Percentiles rank a stretch among this genome's conserved stretches.
These are phyloP conservation scores for Trogon melanurus DNA, from an alignment of 2,113 vertebrate species.

Conservation along the genomic window DNA sequence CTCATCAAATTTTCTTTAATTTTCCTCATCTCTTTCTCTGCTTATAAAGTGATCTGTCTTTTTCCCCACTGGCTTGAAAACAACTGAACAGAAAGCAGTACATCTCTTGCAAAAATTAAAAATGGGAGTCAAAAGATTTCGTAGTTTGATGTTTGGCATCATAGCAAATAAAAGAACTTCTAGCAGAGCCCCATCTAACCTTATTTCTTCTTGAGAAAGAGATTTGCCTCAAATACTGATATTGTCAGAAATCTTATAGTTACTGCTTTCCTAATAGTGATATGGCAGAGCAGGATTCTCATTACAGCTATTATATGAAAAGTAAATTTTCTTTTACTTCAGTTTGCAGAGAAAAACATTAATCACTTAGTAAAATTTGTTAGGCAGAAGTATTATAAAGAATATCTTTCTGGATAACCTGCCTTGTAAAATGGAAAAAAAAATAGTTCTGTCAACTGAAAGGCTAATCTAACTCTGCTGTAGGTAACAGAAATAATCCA, in stretches of 20 bases:
- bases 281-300: background rate
- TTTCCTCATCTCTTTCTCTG: background rate
- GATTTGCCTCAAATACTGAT: background rate
- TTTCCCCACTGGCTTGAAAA: conserved; percentile 3
- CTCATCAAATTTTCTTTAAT: conserved; percentile 16
- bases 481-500: background rate
- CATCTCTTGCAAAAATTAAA: background rate
- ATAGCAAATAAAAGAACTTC: conserved; percentile 19
- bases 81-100: background rate
- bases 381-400: background rate
- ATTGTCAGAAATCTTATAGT: conserved; percentile 16
- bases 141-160: background rate
- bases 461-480: background rate
- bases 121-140: background rate
- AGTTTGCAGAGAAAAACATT: background rate
- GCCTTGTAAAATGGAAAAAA: background rate
- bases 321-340: background rate
- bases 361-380: background rate
- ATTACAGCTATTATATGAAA: background rate
- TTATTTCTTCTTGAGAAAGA: background rate
- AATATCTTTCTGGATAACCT: background rate
- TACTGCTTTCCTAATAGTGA: background rate
- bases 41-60: background rate
- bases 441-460: background rate
- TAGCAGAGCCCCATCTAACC: background rate